Conservation (phyloP, 2,888 invertebrate species). For the Hyposoter dolosus region DNA sequence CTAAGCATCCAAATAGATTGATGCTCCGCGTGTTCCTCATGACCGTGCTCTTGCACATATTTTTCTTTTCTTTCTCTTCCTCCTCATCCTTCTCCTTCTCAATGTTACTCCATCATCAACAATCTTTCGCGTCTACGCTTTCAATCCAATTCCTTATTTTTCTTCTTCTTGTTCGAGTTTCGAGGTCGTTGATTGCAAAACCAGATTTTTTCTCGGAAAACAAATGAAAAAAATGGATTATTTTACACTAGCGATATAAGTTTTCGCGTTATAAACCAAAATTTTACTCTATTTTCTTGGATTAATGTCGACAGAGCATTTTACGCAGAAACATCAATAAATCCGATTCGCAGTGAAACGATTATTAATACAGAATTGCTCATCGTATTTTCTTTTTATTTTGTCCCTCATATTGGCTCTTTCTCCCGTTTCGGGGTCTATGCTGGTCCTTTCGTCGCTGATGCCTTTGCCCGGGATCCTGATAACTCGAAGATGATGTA, state of each 20-base stretch:
- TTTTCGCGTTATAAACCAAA: not conserved
- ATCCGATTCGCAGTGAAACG: too few species aligned
- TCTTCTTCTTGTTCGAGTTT: not conserved
- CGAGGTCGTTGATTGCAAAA: not conserved
- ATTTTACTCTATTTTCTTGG: too few species aligned
- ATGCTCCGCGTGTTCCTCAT: constrained; percentile 71
- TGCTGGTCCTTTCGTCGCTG: too few species aligned
- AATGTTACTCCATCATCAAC: constrained; percentile 9
- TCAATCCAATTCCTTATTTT: not conserved
- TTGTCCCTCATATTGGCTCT: too few species aligned
- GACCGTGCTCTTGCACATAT: constrained; percentile 9
- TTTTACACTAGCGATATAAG: not conserved
- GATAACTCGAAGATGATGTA: too few species aligned
- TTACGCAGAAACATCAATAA: too few species aligned
- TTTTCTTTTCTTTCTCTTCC: not conserved
- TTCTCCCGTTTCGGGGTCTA: too few species aligned
- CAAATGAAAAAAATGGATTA: not conserved
- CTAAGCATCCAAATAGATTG: constrained; percentile 82
- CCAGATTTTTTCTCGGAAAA: not conserved
- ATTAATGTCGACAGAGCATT: too few species aligned
- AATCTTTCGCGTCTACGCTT: constrained; percentile 10
- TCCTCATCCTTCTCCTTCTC: not conserved
- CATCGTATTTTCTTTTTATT: too few species aligned
- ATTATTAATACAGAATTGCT: too few species aligned
- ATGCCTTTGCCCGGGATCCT: too few species aligned